phyloP scores from a whole-genome alignment of 2,113 vertebrate species.

The Glaucomys volans region DNA sequence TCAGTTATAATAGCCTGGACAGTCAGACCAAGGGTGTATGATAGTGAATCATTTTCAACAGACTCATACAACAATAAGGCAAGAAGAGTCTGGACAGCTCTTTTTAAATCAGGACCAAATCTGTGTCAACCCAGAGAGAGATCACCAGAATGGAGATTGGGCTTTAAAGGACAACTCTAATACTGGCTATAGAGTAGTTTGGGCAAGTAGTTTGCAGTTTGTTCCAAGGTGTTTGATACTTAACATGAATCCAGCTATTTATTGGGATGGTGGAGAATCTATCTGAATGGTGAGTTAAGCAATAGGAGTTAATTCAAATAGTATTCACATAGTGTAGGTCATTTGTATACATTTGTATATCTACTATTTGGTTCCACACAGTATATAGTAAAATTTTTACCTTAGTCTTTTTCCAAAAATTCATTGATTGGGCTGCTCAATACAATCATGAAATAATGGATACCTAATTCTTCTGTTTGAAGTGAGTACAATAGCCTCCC shows the following conservation, averaged over 20 bases:
- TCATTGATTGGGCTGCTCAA: neutral
- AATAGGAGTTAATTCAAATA: neutral
- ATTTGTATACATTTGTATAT: neutral
- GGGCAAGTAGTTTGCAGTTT: neutral
- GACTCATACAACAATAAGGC: neutral
- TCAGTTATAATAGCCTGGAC: neutral
- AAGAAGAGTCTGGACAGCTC: neutral
- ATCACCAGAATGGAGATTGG: neutral
- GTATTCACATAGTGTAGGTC: neutral
- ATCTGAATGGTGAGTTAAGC: neutral
- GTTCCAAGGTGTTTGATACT: neutral
- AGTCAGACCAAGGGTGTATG: neutral
- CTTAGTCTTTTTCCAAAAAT: neutral
- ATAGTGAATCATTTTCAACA: neutral
- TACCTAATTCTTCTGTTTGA: neutral
- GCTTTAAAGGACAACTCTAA: constrained; percentile 6
- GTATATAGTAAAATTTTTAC: neutral
- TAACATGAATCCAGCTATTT: neutral
- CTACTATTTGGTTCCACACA: neutral
- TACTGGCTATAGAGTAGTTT: neutral
- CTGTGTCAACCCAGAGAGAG: neutral
- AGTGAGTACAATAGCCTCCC: neutral
- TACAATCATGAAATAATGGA: neutral
- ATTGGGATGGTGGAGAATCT: neutral
- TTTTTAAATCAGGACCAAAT: neutral